Evolutionary conservation across 2,113 vertebrate genomes (phyloP).

Genomic region (Thamnaconus septentrionalis): DNA sequence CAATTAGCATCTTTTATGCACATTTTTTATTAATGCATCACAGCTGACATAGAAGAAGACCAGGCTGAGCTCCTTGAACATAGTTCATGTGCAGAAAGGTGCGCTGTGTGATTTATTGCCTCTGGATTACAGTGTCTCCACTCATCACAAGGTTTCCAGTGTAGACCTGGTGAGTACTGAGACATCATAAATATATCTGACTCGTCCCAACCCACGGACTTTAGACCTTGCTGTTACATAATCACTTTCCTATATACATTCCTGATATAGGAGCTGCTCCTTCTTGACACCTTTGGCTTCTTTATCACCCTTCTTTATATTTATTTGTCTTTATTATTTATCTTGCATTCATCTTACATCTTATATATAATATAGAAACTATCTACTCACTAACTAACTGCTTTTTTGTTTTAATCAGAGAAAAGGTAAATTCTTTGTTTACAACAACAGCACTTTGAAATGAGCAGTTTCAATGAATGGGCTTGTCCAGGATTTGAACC

Average conservation of each 20-base stretch:
- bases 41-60: not conserved
- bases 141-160: slow-evolving; percentile 1
- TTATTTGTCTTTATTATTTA: too few species aligned
- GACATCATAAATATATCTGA: slow-evolving; percentile 36
- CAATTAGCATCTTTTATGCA: too few species aligned
- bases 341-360: too few species aligned
- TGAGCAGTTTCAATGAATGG: too few species aligned
- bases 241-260: not conserved
- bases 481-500: too few species aligned
- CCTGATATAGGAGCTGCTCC: not conserved
- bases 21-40: too few species aligned
- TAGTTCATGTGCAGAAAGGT: slow-evolving; percentile 12
- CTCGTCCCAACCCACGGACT: slow-evolving; percentile 21
- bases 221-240: slow-evolving; percentile 8
- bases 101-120: slow-evolving; percentile 28
- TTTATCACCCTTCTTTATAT: not conserved
- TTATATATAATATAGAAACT: too few species aligned
- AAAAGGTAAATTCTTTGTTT: too few species aligned
- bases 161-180: slow-evolving; percentile 2
- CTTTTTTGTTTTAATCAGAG: too few species aligned
- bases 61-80: not conserved
- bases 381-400: too few species aligned
- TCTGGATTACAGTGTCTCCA: slow-evolving; percentile 9
- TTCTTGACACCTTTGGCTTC: not conserved
- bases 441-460: too few species aligned